Base-by-base conservation (phyloP, 2,797 vertebrate species). In the Chaenodraco wilsoni region DNA sequence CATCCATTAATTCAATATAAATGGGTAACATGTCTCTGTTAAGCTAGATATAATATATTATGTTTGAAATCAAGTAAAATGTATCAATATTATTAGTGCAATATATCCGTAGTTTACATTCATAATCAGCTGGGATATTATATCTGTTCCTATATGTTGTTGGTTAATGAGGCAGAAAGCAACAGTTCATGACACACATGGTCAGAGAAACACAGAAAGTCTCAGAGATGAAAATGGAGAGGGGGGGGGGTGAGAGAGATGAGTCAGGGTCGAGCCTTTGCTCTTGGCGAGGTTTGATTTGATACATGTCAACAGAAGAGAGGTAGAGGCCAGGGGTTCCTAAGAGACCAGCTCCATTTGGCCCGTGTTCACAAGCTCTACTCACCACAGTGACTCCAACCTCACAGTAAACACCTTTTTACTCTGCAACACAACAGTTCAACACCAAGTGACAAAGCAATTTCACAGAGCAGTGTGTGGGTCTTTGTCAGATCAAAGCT, bases 231-330 rank as follows among this genome's bases (percentile, higher is more conserved):
- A 62, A 74, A 73, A 67, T 33, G 33, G 51, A 76, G 37, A 43
- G 59, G 52, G 33, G 58, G 33, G 58, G 71, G 74, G 67, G 66
- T 55, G 65, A 52, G 46, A 56, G 40, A 50, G 73, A 81, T 78
- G 84, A 82, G 59, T 80, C 45, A 51, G 78, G 54, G 70, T 77
- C 81, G 69, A 83, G 73, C 41, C 68, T 64, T 73, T 72, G 75
- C 78, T 86, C 62, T 55, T 44, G 80, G 80, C 67, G 67, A 80
- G 72, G 73, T 80, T 76, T 76, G 78, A 83, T 78, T 57, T 84
- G 86, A 89, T 87, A 52, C 21, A 56, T 74, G 84, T 82, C 52
- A 57, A 88, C 82, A 66, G 82, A 55, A 69, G 78, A 56, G 76
- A 83, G 63, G 74, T 65, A 52, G 68, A 82, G 85, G 79, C 79